Evolutionary conservation across 2,888 invertebrate species (phyloP).

Genomic region (Colostygia pectinataria): DNA sequence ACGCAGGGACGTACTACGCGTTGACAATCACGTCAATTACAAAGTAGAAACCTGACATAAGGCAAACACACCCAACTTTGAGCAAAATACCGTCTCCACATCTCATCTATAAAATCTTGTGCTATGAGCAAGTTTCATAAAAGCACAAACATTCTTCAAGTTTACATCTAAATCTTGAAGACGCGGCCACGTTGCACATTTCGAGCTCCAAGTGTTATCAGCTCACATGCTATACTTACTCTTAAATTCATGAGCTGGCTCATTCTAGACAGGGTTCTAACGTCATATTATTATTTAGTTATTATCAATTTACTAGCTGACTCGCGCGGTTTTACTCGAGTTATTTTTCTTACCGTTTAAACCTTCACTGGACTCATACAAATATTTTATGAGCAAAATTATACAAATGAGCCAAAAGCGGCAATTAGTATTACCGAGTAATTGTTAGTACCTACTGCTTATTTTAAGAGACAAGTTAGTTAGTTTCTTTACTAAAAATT

Average conservation of each 20-base stretch:
- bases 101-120: not conserved
- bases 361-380: too few relatives aligned
- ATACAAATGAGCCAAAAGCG: not conserved
- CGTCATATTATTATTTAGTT: not conserved
- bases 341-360: too few relatives aligned
- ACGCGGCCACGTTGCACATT: conserved; percentile 21
- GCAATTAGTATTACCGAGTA: too few relatives aligned
- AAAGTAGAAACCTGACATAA: too few relatives aligned
- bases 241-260: conserved; percentile 42
- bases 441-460: too few relatives aligned
- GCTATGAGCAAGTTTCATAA: conserved; percentile 5
- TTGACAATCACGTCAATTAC: too few relatives aligned
- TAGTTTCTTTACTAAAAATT: too few relatives aligned
- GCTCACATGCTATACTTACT: conserved; percentile 26
- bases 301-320: too few relatives aligned
- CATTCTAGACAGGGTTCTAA: conserved; percentile 17
- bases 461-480: too few relatives aligned
- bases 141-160: conserved; percentile 1
- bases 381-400: too few relatives aligned
- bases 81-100: not conserved
- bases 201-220: conserved; percentile 13
- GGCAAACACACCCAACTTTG: not conserved
- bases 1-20: too few relatives aligned
- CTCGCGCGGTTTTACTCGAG: too few relatives aligned
- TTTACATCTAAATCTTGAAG: conserved; percentile 9